Evolutionary conservation across 2,888 invertebrate genomes (phyloP).

Genomic region (Heliconius erato): DNA sequence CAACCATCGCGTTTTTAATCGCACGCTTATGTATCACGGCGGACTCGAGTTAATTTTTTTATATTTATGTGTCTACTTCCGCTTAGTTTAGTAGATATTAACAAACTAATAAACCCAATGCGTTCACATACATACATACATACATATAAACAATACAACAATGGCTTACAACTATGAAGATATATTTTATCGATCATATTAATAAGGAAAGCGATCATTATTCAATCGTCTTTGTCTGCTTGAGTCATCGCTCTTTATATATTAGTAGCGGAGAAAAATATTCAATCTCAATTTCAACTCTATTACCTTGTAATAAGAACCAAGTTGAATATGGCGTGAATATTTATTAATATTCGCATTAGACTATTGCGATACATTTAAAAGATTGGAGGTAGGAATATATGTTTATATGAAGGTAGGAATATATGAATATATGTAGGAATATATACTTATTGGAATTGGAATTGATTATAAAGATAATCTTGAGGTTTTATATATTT

Average conservation of each 20-base stretch:
- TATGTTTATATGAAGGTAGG: too few relatives aligned
- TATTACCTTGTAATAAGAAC: background rate
- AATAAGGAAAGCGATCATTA: slow-evolving; percentile 47
- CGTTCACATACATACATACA: background rate
- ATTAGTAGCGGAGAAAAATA: background rate
- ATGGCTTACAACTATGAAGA: slow-evolving; percentile 19
- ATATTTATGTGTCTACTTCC: too few relatives aligned
- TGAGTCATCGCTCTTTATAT: slow-evolving; percentile 36
- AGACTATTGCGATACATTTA: slow-evolving; percentile 4
- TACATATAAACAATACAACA: background rate
- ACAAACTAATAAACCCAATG: background rate
- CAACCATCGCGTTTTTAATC: too few relatives aligned
- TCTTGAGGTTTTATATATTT: too few relatives aligned
- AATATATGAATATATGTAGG: too few relatives aligned
- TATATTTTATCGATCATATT: slow-evolving; percentile 32
- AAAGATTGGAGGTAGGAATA: background rate
- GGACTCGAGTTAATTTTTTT: too few relatives aligned
- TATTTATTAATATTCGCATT: background rate
- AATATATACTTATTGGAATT: background rate
- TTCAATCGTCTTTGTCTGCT: slow-evolving; percentile 44
- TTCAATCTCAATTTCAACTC: background rate
- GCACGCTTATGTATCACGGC: too few relatives aligned
- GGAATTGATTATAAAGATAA: background rate
- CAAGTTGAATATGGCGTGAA: background rate
- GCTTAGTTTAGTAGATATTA: too few relatives aligned